Conservation (phyloP, 2,797 vertebrate genomes). For the Melanotaenia trifasciata region DNA sequence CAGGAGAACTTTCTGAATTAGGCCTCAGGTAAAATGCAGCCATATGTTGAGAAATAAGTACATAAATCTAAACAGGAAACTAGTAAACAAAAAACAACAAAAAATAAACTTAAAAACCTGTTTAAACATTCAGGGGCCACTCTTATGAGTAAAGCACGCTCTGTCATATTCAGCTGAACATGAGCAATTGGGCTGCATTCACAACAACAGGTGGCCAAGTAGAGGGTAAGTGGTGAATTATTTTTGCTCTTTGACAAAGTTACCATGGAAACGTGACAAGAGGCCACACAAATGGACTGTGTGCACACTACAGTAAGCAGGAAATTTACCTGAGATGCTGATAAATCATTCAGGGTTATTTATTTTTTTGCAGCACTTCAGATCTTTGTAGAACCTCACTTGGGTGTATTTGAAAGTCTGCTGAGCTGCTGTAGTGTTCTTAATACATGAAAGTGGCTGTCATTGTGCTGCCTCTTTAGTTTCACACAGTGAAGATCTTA, state of each 20-base stretch:
- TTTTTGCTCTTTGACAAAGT: conserved; percentile 54
- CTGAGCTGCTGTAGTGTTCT: conserved; percentile 23
- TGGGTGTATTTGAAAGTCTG: conserved; percentile 19
- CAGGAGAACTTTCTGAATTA: not conserved
- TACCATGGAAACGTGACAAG: conserved; percentile 56
- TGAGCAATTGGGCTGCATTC: conserved; percentile 50
- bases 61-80: conserved; percentile 7
- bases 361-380: not conserved
- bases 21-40: conserved; percentile 11
- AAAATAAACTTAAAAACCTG: conserved; percentile 8
- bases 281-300: conserved; percentile 41
- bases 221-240: conserved; percentile 48
- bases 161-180: conserved; percentile 29
- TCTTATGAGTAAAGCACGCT: conserved; percentile 18
- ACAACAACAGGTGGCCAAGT: conserved; percentile 64
- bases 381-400: not conserved
- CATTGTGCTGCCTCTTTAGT: conserved; percentile 12
- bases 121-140: conserved; percentile 36
- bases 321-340: conserved; percentile 8
- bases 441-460: conserved; percentile 46
- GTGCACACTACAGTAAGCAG: not conserved
- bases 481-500: conserved; percentile 9
- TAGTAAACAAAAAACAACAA: conserved; percentile 10
- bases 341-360: conserved; percentile 24
- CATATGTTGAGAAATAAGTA: conserved; percentile 6